Percentiles rank a stretch among this genome's conserved stretches.
Conservation (phyloP, 2,888 invertebrate genomes). For the Amitus sp. region DNA sequence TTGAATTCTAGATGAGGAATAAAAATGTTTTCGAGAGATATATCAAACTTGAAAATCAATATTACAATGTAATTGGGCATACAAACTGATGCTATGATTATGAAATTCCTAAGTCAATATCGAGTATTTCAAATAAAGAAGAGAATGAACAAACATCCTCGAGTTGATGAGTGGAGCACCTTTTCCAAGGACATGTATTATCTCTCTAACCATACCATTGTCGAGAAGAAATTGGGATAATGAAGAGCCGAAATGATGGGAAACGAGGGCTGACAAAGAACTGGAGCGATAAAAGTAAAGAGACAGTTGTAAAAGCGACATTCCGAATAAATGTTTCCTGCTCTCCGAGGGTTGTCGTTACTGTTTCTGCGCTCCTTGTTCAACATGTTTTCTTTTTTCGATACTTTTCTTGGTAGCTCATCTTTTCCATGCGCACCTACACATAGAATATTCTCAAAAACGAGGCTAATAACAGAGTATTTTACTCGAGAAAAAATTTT, state of each 20-base stretch:
- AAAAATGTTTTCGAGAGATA: no score
- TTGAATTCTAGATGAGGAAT: no score
- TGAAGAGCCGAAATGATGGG: slow-evolving; percentile 5
- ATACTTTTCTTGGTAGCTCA: slow-evolving; percentile 5
- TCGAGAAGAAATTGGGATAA: slow-evolving; percentile 9
- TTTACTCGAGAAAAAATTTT: not conserved
- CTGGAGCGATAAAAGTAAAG: slow-evolving; percentile 10
- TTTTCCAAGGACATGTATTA: no score
- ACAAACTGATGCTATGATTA: no score
- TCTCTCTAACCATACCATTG: not conserved
- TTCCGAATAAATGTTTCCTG: slow-evolving; percentile 11
- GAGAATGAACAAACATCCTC: not conserved
- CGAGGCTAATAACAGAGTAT: not conserved
- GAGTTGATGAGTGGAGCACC: not conserved
- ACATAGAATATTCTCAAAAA: not conserved
- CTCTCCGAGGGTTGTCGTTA: not conserved
- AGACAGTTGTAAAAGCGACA: slow-evolving; percentile 8
- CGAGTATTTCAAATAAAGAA: not conserved
- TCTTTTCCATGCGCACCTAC: not conserved
- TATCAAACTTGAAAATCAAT: no score
- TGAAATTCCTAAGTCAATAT: not conserved
- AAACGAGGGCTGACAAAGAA: slow-evolving; percentile 9
- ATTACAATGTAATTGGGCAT: no score
- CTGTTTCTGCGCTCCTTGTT: not conserved
- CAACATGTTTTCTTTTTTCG: slow-evolving; percentile 3